Base-by-base conservation (phyloP, 2,888 invertebrate genomes). In the Caradrina clavipalpis region DNA sequence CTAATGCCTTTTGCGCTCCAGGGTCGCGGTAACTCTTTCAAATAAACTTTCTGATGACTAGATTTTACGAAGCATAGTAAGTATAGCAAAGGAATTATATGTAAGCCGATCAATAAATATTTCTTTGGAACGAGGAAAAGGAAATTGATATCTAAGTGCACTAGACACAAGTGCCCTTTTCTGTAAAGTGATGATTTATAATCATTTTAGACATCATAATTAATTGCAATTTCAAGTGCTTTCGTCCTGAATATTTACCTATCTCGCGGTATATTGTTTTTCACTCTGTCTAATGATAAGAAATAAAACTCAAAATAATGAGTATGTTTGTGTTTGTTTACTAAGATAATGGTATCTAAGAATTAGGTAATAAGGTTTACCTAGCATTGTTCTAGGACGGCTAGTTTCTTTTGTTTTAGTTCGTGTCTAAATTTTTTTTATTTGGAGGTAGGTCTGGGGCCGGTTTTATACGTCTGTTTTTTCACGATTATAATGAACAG, bases 251-350 rank as follows among this genome's bases (percentile, higher is more conserved):
- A 51, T n/a, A 22, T 19, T 6, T 51, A 19, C 19, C 17, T 11
- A 19, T 11, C 13, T 50, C 10, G 15, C 31, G 10, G 11, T 39
- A 3, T 13, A 39, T 13, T 39, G 26, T 39, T 4, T 49, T 21
- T 22, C 11, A 31, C 26, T 26, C 26, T 10, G 17, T 11, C 17
- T 4, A 39, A 53, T 35, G 22, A 53, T 15, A 69, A 54, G 21
- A 22, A 42, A 71, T 42, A 10, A 19, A 39, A 39, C 39, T 39
- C 8, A 13, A 11, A 39, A 39, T 11, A 35, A 8, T 35, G 7
- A 31, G 45, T 64, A 26, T 67, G 13, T 42, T 54, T 54, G 31
- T 74, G 54, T 70, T 74, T 70, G 39, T 54, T 54, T 65, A 65
- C 49, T 26, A 17, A n/a, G 66, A 70, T 74, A 64, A 21, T 21